phyloP scores from a whole-genome alignment of 2,113 vertebrate species.

The Corynorhinus townsendii region DNA sequence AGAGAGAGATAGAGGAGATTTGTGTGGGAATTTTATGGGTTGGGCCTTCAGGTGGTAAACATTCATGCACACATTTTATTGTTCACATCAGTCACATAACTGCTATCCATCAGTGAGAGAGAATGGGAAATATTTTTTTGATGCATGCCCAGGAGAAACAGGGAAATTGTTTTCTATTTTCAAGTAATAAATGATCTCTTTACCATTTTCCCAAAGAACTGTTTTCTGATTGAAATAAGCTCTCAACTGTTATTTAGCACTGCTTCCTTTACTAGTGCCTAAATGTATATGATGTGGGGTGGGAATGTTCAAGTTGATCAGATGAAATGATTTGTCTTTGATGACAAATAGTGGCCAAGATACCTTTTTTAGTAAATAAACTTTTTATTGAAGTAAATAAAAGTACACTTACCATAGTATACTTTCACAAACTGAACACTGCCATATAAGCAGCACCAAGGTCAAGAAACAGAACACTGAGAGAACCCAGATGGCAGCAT shows the following conservation, averaged over 20 bases:
- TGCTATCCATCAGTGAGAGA: background rate
- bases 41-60: background rate
- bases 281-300: background rate
- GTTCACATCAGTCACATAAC: background rate
- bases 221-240: background rate
- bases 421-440: background rate
- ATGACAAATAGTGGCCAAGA: background rate
- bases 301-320: background rate
- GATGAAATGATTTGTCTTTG: background rate
- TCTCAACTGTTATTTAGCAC: background rate
- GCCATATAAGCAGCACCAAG: background rate
- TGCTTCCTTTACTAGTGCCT: background rate
- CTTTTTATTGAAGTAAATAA: background rate
- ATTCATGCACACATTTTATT: background rate
- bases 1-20: background rate
- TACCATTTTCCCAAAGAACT: background rate
- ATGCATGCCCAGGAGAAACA: background rate
- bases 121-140: background rate
- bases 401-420: background rate
- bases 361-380: background rate
- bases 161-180: background rate
- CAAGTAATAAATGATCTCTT: background rate
- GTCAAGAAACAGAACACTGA: background rate
- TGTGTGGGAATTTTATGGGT: background rate
- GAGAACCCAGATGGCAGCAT: too few species aligned